A percentile compares a stretch with the other conserved stretches of the same genome.
These are phyloP conservation scores for Priocnemis perturbator DNA, from an alignment of 2,888 invertebrate genomes.

Conservation along the genomic window DNA sequence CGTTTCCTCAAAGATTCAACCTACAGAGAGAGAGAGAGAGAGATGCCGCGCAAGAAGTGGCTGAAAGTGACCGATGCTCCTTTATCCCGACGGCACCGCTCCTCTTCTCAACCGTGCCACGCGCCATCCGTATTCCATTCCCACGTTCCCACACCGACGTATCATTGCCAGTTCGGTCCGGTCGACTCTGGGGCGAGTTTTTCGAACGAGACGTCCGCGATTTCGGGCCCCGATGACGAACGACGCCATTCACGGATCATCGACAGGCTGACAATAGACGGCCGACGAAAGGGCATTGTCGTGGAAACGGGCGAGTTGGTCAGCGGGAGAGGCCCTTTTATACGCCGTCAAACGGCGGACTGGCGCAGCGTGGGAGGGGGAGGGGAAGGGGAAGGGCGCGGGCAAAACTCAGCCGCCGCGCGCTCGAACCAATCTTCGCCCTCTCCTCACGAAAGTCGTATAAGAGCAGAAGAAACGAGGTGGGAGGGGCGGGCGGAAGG, in stretches of 20 bases:
- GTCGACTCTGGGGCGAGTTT: too few relatives aligned
- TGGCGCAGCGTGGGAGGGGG: slow-evolving; percentile 21
- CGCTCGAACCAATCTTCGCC: slow-evolving; percentile 44
- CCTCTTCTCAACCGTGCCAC: too few relatives aligned
- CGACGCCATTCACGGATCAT: slow-evolving; percentile 46
- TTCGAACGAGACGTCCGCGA: too few relatives aligned
- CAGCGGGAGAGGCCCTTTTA: slow-evolving; percentile 57
- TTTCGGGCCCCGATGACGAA: too few relatives aligned
- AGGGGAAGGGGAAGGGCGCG: slow-evolving; percentile 27
- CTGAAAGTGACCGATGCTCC: too few relatives aligned
- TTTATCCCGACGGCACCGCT: too few relatives aligned
- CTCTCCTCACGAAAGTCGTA: slow-evolving; percentile 28
- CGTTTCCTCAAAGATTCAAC: too few relatives aligned
- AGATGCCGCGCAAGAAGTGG: too few relatives aligned
- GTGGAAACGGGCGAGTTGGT: slow-evolving; percentile 51
- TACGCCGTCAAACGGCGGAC: slow-evolving; percentile 46
- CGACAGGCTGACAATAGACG: slow-evolving; percentile 40
- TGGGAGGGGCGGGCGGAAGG: not conserved
- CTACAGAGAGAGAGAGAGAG: too few relatives aligned
- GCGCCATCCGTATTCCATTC: too few relatives aligned
- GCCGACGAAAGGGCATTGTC: slow-evolving; percentile 46
- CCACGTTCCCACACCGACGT: too few relatives aligned
- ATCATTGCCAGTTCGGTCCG: too few relatives aligned
- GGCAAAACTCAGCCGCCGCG: slow-evolving; percentile 10
- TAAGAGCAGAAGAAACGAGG: slow-evolving; percentile 6